Evolutionary conservation across 2,888 invertebrate genomes (phyloP), one percentile per base, ranked within the genome.

Genomic region (Oligia fasciuncula): DNA sequence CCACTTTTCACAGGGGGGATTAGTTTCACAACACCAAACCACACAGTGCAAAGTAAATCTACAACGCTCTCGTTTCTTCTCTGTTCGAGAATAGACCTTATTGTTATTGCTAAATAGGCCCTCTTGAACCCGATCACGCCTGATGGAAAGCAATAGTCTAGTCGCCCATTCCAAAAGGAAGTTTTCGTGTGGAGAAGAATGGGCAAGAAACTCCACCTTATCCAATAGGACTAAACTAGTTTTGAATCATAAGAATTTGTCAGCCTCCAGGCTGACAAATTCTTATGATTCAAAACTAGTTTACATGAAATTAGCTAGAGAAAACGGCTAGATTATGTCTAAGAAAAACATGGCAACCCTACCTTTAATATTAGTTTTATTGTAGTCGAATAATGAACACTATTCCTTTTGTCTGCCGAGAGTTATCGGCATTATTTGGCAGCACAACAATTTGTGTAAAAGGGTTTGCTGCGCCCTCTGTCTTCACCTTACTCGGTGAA

Each of bases 381-480:
- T 83, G 71, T 79, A 60, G 73, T 75, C 77, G 74, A 87, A 83
- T 87, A 85, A 83, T 81, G 81, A 81, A 81, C 78, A 67, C 78
- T 65, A 83, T 74, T 83, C 69, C 77, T 80, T 65, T 89, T 82
- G 81, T 85, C 72, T 81, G 74, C 67, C 35, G 46, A 83, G 75
- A 87, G 57, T 77, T 86, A 88, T 86, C 73, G 62, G 62, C 73
- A 40, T 73, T 83, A 84, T 84, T 86, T 83, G 73, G 79, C 79
- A 83, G 70, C 78, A 84, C 77, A 78, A 72, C 75, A 63, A 81
- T 77, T 83, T 84, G 40, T 80, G 51, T 78, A 76, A 78, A 79
- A 81, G 80, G 83, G 74, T 80, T 62, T 19, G 6, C 4, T 43
- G 51, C 29, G 80, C 77, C 85, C 86, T 86, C 81, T 79, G 49